Conservation (phyloP, 2,797 vertebrate species). For the Parauchenoglanis ngamensis region DNA sequence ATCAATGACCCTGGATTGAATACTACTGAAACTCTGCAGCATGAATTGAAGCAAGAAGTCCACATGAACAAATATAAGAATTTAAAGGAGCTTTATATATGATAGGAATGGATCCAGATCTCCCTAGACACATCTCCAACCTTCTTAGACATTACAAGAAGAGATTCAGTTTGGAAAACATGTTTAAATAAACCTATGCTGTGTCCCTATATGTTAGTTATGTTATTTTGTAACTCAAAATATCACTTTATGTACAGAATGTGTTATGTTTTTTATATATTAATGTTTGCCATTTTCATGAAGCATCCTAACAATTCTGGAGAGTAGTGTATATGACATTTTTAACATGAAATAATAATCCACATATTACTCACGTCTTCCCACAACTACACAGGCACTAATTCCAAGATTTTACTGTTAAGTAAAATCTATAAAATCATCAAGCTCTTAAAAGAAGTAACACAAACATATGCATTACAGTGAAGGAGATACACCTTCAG, state of each 20-base stretch:
- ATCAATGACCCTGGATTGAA: neutral
- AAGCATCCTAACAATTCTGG: neutral
- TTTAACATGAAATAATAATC: neutral
- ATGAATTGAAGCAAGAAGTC: neutral
- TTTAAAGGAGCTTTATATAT: neutral
- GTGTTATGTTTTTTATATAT: neutral
- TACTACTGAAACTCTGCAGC: too few species aligned
- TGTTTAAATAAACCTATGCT: neutral
- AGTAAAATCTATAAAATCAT: neutral
- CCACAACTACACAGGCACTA: neutral
- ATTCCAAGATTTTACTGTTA: neutral
- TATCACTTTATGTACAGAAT: neutral
- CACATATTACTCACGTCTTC: neutral
- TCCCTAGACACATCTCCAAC: neutral
- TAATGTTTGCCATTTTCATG: neutral
- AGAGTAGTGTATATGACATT: neutral
- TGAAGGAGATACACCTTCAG: slow-evolving; percentile 33
- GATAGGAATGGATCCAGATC: neutral
- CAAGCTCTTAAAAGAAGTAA: neutral
- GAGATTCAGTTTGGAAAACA: neutral
- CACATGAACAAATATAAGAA: neutral
- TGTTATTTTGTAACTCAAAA: too few species aligned
- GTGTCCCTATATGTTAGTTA: neutral
- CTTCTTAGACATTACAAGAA: neutral
- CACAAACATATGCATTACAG: slow-evolving; percentile 9